Percentiles rank a stretch among this genome's conserved stretches.
Evolutionary conservation across 2,888 invertebrate species (phyloP).

Genomic region (Digitonthophagus gazella): DNA sequence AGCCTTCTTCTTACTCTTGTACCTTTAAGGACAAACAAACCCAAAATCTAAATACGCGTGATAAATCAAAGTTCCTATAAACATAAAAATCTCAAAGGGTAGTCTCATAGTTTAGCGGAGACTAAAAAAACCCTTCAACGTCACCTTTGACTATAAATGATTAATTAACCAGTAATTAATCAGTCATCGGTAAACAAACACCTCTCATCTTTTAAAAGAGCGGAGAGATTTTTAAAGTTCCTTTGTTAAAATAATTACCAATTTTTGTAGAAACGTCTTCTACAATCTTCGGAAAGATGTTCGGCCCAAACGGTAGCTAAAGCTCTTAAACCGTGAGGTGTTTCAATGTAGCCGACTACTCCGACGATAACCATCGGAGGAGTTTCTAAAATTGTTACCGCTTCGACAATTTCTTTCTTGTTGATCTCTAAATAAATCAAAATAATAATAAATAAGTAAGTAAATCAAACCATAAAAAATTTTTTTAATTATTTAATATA

Average conservation of each 20-base stretch:
- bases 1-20: slow-evolving; percentile 99
- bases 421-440: slow-evolving; percentile 77
- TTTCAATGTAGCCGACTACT: slow-evolving; percentile 98
- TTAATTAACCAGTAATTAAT: no score
- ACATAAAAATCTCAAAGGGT: slow-evolving; percentile 53
- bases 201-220: slow-evolving; percentile 13
- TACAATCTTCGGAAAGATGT: slow-evolving; percentile 97
- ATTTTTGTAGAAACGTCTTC: slow-evolving; percentile 99
- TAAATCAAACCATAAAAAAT: slow-evolving; percentile 15
- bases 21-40: slow-evolving; percentile 64
- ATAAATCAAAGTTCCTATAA: slow-evolving; percentile 19
- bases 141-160: slow-evolving; percentile 37
- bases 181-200: slow-evolving; percentile 21
- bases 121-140: slow-evolving; percentile 48
- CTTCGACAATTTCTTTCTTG: slow-evolving; percentile 99
- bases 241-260: slow-evolving; percentile 69
- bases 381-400: slow-evolving; percentile 96
- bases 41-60: neutral
- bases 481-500: slow-evolving; percentile 6
- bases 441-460: neutral
- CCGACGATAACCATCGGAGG: slow-evolving; percentile 98
- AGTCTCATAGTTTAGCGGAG: slow-evolving; percentile 76
- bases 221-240: slow-evolving; percentile 40
- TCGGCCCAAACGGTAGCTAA: slow-evolving; percentile 98
- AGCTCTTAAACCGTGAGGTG: slow-evolving; percentile 93